Evolutionary conservation across 2,888 invertebrate species (phyloP), one percentile per base, ranked within the genome.

Genomic region (Chorisops tibialis): DNA sequence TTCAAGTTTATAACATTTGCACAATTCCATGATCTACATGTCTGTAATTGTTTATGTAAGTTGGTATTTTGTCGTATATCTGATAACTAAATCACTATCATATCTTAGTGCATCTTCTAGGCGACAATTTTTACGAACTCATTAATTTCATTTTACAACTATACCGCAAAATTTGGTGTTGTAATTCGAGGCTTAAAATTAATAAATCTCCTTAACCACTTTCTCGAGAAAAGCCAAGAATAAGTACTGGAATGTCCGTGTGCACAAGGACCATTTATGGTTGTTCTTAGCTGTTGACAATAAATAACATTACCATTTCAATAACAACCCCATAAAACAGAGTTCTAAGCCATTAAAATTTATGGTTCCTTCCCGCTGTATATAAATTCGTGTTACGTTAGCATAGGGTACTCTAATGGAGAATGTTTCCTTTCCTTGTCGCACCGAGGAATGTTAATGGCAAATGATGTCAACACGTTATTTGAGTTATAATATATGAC

Each of bases 211-310:
- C 14, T 24, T n/a, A 56, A 56, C 45, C 56, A 56, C 56, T 56
- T 56, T 56, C 56, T 56, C 43, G 43, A 45, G 56, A 45, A 56
- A 56, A 30, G 45, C 45, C 56, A 56, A 16, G 45, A 56, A 18
- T 45, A 45, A 45, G 45, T 45, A 56, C 56, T 56, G 12, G 45
- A 6, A 30, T 43, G 45, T 16, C 56, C 30, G 21, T 38, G 52
- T 52, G 12, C n/a, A 21, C 52, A 38, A 45, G 47, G 14, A 56
- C 24, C 56, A 56, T 56, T 56, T 56, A 56, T 56, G 56, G 56
- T 56, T 56, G 56, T 56, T 56, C 56, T 56, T 56, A 45, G 56
- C 56, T 39, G 56, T 56, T 56, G 56, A 56, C 56, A 56, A 56
- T 56, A 56, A 56, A 56, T 56, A 56, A 45, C 56, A 56, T 56